Evolutionary conservation across 2,113 vertebrate genomes (phyloP).

Genomic region (Dasyornis broadbenti): DNA sequence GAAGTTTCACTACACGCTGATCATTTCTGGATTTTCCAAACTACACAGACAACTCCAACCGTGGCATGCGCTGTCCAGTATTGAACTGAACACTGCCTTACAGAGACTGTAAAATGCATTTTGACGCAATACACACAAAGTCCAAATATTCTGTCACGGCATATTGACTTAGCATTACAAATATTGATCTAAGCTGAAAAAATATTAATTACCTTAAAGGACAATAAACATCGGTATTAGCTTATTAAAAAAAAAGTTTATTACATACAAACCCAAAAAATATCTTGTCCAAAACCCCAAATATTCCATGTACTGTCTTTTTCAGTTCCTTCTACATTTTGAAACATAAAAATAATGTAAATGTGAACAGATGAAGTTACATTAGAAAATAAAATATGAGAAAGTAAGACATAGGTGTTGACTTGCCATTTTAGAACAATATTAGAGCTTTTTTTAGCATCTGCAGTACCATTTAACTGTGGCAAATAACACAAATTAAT

Average conservation of each 20-base stretch:
- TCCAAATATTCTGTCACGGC: background rate
- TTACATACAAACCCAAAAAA: background rate
- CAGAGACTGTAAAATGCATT: background rate
- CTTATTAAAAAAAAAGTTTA: background rate
- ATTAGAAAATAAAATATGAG: background rate
- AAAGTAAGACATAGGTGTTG: background rate
- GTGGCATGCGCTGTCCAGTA: background rate
- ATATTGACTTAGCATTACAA: background rate
- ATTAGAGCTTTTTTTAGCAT: rapidly evolving
- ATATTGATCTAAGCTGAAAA: background rate
- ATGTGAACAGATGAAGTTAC: background rate
- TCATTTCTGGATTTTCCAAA: background rate
- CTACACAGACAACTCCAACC: background rate
- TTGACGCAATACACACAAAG: background rate
- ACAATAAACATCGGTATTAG: background rate
- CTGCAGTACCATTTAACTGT: background rate
- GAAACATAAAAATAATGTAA: background rate
- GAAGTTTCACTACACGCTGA: background rate
- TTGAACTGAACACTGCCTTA: background rate
- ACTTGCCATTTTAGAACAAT: background rate
- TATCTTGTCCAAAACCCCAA: background rate
- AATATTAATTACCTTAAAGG: background rate
- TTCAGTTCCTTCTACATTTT: background rate
- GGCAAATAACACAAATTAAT: background rate
- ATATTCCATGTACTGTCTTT: background rate